Evolutionary conservation across 2,113 vertebrate species (phyloP).

Genomic region (Cathartes aura): DNA sequence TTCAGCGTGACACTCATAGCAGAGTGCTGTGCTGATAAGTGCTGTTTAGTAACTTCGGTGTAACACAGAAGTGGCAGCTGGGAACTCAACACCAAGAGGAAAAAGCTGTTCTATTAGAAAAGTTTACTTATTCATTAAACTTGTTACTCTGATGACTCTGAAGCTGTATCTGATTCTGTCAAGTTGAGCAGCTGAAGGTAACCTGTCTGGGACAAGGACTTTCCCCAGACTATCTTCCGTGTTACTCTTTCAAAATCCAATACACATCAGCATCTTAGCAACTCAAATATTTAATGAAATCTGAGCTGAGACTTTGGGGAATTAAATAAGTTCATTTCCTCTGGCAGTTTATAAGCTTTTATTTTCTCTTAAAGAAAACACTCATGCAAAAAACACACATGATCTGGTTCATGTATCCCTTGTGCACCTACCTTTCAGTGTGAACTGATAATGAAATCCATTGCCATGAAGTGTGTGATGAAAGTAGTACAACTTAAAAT

Average conservation of each 20-base stretch:
- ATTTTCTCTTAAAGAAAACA: neutral
- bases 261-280: neutral
- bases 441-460: neutral
- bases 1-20: neutral
- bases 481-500: neutral
- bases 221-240: neutral
- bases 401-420: neutral
- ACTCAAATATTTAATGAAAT: conserved; percentile 5
- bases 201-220: neutral
- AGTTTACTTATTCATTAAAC: neutral
- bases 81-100: neutral
- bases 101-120: neutral
- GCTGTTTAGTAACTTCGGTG: neutral
- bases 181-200: neutral
- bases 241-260: neutral
- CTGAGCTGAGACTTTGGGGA: neutral
- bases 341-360: neutral
- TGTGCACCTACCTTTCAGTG: neutral
- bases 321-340: neutral
- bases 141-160: neutral
- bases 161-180: neutral
- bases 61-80: neutral
- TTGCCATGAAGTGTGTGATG: neutral
- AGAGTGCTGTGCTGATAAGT: neutral
- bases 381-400: neutral